Evolutionary conservation across 2,888 invertebrate species (phyloP), one percentile per base, ranked within the genome.

Genomic region (Congeria kusceri): DNA sequence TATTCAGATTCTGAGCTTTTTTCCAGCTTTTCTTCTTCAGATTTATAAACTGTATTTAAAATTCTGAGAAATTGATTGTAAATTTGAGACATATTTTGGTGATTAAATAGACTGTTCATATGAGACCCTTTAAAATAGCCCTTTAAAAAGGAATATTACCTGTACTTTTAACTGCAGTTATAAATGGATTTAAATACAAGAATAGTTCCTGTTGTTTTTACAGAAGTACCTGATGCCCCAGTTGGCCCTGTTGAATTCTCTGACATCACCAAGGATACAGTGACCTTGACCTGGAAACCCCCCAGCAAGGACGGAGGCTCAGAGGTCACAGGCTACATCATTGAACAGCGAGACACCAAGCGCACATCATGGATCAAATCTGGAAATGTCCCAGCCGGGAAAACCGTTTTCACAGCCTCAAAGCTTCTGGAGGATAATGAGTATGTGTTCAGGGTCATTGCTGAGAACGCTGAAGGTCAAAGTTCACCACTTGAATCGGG

Each of bases 311-410:
- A 93, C 80, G 93, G 93, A 25, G 93, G 93, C 4, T 68, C 85
- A 18, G 89, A 89, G 9, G 85, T 94, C 62, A 88, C 88, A 7
- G 82, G 78, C 29, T 91, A 91, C 79, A 58, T 92, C 46, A 84
- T 92, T 18, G 92, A 92, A 81, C 86, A 90, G 67, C 96, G 96
- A 96, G 97, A 81, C 95, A 98, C 90, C 97, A 98, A 46, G 98
- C 98, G 94, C 98, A 99, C 90, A 96, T 98, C 63, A 95, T 99
- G 83, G 99, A 83, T 87, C 25, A 92, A 87, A 46, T 81, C 83
- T 63, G 86, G 87, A 20, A 72, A 83, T 58, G 87, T 90, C 3
- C 78, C 86, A 23, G 85, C 86, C 3, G 80, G 85, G 27, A 83
- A 85, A 44, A 89, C 88, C 7, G 82, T 79, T 27, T 87, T 87